Percentiles rank a stretch among this genome's conserved stretches.
phyloP scores from a whole-genome alignment of 2,888 invertebrate genomes.

The Gandaritis pyraliata region DNA sequence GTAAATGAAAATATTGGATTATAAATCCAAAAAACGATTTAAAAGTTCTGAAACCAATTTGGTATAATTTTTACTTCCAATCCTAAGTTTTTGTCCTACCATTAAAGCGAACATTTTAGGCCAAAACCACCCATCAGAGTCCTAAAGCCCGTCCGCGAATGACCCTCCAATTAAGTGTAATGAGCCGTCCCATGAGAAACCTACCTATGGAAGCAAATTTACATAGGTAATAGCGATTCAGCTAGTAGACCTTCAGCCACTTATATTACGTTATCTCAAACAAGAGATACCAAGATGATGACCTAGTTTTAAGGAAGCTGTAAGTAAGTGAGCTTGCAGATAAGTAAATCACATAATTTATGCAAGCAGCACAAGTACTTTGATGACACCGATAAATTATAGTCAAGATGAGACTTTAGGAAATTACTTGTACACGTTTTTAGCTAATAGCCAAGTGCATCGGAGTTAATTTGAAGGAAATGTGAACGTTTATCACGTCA shows the following conservation, averaged over 20 bases:
- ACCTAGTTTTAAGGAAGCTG: background rate
- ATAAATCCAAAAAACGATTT: conserved; percentile 1
- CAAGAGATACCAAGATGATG: background rate
- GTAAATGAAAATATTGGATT: conserved; percentile 1
- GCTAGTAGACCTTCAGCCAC: conserved; percentile 19
- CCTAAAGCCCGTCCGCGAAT: conserved; percentile 76
- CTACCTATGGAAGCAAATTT: conserved; percentile 58
- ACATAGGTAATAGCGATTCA: conserved; percentile 45
- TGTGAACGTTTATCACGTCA: too few species aligned
- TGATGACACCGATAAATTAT: too few species aligned
- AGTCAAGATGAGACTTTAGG: too few species aligned
- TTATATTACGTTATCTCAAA: conserved; percentile 7
- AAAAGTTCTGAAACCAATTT: conserved; percentile 34
- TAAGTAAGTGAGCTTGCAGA: too few species aligned
- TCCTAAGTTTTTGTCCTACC: conserved; percentile 65
- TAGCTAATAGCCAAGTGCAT: too few species aligned
- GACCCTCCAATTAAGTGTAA: conserved; percentile 83
- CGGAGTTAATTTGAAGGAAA: too few species aligned
- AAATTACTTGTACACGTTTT: too few species aligned
- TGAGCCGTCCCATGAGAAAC: conserved; percentile 68
- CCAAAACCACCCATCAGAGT: conserved; percentile 67
- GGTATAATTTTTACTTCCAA: conserved; percentile 51
- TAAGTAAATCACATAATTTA: too few species aligned
- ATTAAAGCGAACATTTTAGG: conserved; percentile 67
- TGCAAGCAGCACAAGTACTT: too few species aligned